Percentiles rank a stretch among this genome's conserved stretches.
Evolutionary conservation across 2,797 vertebrate genomes (phyloP).

Genomic region (Echeneis naucrates): DNA sequence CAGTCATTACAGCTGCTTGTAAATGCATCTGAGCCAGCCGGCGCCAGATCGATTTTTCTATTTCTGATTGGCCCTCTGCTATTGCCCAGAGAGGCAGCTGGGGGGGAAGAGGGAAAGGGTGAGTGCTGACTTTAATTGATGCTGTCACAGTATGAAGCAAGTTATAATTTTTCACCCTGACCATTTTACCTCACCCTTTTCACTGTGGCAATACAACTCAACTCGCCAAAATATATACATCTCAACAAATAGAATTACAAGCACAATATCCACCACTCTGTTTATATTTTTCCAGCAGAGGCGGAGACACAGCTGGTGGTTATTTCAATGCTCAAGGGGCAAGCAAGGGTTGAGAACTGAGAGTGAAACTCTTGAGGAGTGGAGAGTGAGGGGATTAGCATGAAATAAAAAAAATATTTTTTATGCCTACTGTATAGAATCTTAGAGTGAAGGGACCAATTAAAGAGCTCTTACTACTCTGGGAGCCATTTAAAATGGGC

Average conservation of each 20-base stretch:
- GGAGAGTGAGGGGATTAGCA: conserved; percentile 1
- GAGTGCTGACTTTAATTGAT: conserved; percentile 57
- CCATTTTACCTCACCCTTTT: conserved; percentile 39
- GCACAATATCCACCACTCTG: not conserved
- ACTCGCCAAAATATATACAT: too few relatives aligned
- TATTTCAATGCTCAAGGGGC: conserved; percentile 36
- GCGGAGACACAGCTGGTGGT: conserved; percentile 51
- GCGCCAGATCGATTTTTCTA: conserved; percentile 80
- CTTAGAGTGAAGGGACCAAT: conserved; percentile 32
- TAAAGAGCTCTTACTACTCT: conserved; percentile 7
- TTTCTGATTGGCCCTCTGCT: conserved; percentile 75
- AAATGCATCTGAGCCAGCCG: conserved; percentile 74
- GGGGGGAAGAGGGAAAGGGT: too few relatives aligned
- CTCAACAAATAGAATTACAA: conserved; percentile 2
- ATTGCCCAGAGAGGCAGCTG: conserved; percentile 51
- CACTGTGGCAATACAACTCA: not conserved
- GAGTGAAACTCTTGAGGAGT: conserved; percentile 19
- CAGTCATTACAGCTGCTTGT: conserved; percentile 77
- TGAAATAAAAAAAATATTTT: conserved; percentile 11
- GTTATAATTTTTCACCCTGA: conserved; percentile 49
- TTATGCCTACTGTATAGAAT: not conserved
- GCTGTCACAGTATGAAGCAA: conserved; percentile 48
- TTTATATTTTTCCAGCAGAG: conserved; percentile 30
- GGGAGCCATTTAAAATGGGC: conserved; percentile 17
- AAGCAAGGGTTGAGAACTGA: conserved; percentile 30